These are phyloP conservation scores for Orthosia gothica DNA, from an alignment of 2,888 invertebrate genomes.

Conservation along the genomic window DNA sequence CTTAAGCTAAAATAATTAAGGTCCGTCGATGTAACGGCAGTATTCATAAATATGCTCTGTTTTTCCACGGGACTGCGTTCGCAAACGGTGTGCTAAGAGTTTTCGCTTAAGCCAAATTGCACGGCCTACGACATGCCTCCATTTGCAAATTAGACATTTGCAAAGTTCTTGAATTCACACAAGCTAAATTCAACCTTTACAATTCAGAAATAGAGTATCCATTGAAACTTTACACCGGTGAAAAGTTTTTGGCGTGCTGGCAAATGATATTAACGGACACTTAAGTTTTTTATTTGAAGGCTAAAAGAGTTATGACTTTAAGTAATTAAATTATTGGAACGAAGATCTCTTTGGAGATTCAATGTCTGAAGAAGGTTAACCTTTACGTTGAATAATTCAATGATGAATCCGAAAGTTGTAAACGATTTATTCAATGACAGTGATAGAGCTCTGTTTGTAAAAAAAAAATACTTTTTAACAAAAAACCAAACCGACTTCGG, in stretches of 20 bases:
- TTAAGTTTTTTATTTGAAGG: constrained; percentile 70
- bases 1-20: constrained; percentile 53
- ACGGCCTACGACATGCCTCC: constrained; percentile 87
- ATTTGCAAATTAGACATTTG: constrained; percentile 89
- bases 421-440: neutral
- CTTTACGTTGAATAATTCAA: constrained; percentile 44
- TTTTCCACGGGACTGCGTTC: constrained; percentile 78
- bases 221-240: constrained; percentile 4
- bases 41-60: constrained; percentile 70
- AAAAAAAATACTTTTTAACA: no score
- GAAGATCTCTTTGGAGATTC: constrained; percentile 38
- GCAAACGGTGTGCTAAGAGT: constrained; percentile 81
- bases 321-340: constrained; percentile 70
- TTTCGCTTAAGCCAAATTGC: constrained; percentile 88
- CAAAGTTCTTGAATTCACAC: constrained; percentile 64
- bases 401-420: constrained; percentile 1
- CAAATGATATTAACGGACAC: constrained; percentile 72
- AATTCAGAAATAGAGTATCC: constrained; percentile 44
- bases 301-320: constrained; percentile 68
- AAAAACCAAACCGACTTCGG: no score
- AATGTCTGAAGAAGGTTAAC: constrained; percentile 13
- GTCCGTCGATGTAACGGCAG: constrained; percentile 55
- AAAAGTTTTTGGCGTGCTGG: constrained; percentile 64
- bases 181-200: constrained; percentile 63
- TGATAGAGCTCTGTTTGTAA: neutral